phyloP scores from a whole-genome alignment of 1,140 invertebrate genomes.

The Andrena cerasifolii region DNA sequence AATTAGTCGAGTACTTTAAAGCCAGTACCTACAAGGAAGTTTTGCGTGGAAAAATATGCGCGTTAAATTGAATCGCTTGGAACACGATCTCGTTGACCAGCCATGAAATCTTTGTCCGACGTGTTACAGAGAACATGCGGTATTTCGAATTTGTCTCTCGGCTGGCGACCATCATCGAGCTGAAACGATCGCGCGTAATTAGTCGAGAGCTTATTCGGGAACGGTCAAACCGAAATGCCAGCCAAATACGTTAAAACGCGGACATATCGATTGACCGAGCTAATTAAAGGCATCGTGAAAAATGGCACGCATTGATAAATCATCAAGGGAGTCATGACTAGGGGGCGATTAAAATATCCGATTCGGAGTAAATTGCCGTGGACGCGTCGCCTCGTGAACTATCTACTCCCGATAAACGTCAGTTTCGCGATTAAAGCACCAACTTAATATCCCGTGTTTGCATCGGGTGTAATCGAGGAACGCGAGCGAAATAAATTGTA shows the following conservation, averaged over 20 bases:
- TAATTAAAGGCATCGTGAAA: slow-evolving; percentile 27
- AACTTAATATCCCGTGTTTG: too few species aligned
- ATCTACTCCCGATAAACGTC: slow-evolving; percentile 12
- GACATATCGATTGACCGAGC: slow-evolving; percentile 11
- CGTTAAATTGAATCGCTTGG: too few species aligned
- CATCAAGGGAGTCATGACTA: slow-evolving; percentile 22
- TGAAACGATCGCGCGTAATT: slow-evolving; percentile 19
- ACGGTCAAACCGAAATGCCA: neutral
- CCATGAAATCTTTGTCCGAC: slow-evolving; percentile 14
- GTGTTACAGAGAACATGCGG: neutral
- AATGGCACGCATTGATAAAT: slow-evolving; percentile 22
- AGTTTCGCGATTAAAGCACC: slow-evolving; percentile 12
- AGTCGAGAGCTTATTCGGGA: neutral
- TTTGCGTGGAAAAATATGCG: too few species aligned
- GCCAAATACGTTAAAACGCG: slow-evolving; percentile 31
- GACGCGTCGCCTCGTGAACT: neutral
- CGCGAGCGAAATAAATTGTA: too few species aligned
- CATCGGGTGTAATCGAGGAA: too few species aligned
- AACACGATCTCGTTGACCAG: too few species aligned
- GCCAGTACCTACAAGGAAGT: too few species aligned
- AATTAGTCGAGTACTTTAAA: too few species aligned
- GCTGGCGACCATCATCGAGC: slow-evolving; percentile 6
- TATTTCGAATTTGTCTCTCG: slow-evolving; percentile 26
- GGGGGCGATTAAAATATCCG: slow-evolving; percentile 32
- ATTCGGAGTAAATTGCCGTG: slow-evolving; percentile 21